Evolutionary conservation across 1,140 invertebrate genomes (phyloP).

Genomic region (Matsumurasca onukii): DNA sequence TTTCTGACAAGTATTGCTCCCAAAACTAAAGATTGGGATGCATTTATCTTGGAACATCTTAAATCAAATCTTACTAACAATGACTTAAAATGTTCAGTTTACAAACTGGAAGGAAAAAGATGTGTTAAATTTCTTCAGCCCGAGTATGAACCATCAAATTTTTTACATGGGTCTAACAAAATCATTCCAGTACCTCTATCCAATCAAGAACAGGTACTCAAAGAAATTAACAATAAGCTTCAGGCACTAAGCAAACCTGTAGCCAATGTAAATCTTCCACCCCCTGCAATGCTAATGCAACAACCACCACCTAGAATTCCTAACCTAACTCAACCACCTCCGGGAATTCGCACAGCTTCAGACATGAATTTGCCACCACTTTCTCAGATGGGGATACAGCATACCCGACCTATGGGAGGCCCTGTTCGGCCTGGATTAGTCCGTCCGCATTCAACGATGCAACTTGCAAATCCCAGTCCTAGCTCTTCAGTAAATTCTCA

Average conservation of each 20-base stretch:
- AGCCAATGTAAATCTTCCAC: constrained; percentile 29
- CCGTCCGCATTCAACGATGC: constrained; percentile 29
- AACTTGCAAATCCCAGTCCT: constrained; percentile 34
- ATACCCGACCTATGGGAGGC: not conserved
- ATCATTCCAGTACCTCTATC: not conserved
- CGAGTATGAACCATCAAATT: not conserved
- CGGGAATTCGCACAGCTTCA: not conserved
- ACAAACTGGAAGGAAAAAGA: not conserved
- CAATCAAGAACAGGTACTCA: not conserved
- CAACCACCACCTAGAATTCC: constrained; percentile 11
- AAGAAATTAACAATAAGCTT: constrained; percentile 38
- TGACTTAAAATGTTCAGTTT: not conserved
- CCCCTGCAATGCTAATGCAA: not conserved
- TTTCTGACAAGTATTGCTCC: constrained; percentile 55
- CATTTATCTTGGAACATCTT: constrained; percentile 51
- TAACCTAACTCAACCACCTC: not conserved
- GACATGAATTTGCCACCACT: not conserved
- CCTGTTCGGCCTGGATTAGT: not conserved
- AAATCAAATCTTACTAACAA: constrained; percentile 42
- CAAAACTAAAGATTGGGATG: constrained; percentile 52
- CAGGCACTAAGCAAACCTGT: constrained; percentile 12
- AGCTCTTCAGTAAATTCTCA: constrained; percentile 54
- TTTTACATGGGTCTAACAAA: not conserved
- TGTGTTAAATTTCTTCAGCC: not conserved
- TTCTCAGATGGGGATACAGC: not conserved